Percentiles rank a stretch among this genome's conserved stretches.
Conservation (phyloP, 2,888 invertebrate species). For the Gastrophysa polygoni region DNA sequence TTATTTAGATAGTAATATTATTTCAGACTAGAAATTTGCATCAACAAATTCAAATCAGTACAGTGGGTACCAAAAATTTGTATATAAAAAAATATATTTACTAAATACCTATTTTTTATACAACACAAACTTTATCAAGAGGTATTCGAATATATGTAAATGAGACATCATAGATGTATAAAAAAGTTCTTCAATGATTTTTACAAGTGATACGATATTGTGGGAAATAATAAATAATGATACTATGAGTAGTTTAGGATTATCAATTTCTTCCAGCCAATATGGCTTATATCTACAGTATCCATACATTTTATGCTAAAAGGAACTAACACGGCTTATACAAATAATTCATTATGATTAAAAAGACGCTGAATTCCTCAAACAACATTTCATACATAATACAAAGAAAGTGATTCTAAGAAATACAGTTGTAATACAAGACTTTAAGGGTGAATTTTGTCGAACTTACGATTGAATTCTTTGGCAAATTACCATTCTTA, state of each 20-base stretch:
- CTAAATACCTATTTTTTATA: not conserved
- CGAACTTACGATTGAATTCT: not conserved
- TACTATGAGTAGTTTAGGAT: not conserved
- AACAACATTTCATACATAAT: not conserved
- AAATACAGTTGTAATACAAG: not conserved
- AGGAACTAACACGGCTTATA: not conserved
- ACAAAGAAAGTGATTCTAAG: not conserved
- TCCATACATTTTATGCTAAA: not conserved
- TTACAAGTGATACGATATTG: not conserved
- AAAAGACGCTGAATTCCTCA: constrained; percentile 2
- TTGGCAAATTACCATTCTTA: not conserved
- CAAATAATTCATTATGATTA: not conserved
- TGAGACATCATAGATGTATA: too few relatives aligned
- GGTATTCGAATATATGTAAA: not conserved
- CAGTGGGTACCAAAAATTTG: not conserved
- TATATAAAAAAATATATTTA: not conserved
- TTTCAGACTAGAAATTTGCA: constrained; percentile 20
- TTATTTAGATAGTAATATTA: constrained; percentile 4
- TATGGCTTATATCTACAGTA: constrained; percentile 24
- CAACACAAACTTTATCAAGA: not conserved
- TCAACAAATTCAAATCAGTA: constrained; percentile 3
- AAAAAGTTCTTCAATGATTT: too few relatives aligned
- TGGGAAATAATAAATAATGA: not conserved
- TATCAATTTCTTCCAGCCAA: constrained; percentile 17
- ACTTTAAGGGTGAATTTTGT: not conserved